Conservation (phyloP, 2,888 invertebrate genomes). For the Epistrophella euchroma region DNA sequence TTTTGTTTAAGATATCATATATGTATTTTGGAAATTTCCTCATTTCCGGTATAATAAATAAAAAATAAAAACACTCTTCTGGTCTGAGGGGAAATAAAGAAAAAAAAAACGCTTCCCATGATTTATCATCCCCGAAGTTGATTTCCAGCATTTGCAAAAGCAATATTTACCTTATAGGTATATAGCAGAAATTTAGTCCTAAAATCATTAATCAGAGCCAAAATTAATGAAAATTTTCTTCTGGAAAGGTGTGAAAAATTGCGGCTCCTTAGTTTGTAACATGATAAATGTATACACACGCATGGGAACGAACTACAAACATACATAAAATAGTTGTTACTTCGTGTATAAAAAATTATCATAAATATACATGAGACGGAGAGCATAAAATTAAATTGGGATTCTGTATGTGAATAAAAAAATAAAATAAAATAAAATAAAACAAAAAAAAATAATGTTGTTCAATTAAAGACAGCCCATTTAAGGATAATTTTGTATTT, state of each 20-base stretch:
- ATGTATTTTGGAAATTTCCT: not conserved
- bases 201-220: constrained; percentile 4
- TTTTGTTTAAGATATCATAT: not conserved
- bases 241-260: not conserved
- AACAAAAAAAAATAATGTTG: not conserved
- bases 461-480: not conserved
- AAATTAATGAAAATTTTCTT: constrained; percentile 11
- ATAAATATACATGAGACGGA: not conserved
- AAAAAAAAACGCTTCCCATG: not conserved
- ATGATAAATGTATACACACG: not conserved
- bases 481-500: not conserved
- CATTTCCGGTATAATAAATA: constrained; percentile 1
- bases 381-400: not conserved
- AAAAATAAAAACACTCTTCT: not conserved
- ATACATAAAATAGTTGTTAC: not conserved
- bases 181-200: not conserved
- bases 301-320: no score
- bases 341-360: not conserved
- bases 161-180: constrained; percentile 15
- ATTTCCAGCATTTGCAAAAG: not conserved
- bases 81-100: not conserved
- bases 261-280: not conserved
- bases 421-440: not conserved
- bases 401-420: not conserved
- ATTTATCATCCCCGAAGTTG: not conserved